Evolutionary conservation across 1,140 invertebrate species (phyloP).

Genomic region (Drosophila pseudoobscura): DNA sequence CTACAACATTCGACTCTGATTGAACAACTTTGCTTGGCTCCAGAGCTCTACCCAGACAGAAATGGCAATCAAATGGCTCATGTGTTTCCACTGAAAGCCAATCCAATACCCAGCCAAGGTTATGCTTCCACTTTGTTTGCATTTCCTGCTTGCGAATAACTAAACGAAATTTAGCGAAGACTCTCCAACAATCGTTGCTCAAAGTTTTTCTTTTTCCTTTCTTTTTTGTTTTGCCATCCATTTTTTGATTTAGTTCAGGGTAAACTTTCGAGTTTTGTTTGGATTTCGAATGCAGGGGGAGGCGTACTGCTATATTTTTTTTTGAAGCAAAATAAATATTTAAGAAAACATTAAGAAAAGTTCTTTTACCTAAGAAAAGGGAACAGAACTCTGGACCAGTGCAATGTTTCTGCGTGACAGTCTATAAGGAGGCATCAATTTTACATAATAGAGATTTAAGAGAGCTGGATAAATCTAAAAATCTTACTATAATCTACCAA

Average conservation of each 20-base stretch:
- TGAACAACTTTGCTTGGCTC: slow-evolving; percentile 2
- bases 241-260: neutral
- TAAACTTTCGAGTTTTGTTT: slow-evolving; percentile 4
- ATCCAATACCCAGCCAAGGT: slow-evolving; percentile 23
- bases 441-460: too few relatives aligned
- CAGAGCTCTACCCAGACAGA: neutral
- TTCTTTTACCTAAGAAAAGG: too few relatives aligned
- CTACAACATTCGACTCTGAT: neutral
- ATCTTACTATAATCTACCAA: too few relatives aligned
- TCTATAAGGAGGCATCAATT: too few relatives aligned
- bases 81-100: slow-evolving; percentile 32
- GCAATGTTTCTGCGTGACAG: too few relatives aligned
- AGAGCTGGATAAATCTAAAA: too few relatives aligned
- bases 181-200: slow-evolving; percentile 4
- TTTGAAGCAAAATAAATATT: slow-evolving; percentile 9
- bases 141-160: slow-evolving; percentile 44
- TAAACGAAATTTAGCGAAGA: slow-evolving; percentile 32
- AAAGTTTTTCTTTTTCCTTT: neutral
- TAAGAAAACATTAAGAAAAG: neutral
- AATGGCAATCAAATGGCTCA: slow-evolving; percentile 40
- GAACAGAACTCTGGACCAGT: too few relatives aligned
- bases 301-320: neutral
- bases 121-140: slow-evolving; percentile 26
- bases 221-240: neutral
- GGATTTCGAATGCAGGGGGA: slow-evolving; percentile 3